Base-by-base conservation (phyloP, 2,888 invertebrate genomes). In the Craniophora ligustri region DNA sequence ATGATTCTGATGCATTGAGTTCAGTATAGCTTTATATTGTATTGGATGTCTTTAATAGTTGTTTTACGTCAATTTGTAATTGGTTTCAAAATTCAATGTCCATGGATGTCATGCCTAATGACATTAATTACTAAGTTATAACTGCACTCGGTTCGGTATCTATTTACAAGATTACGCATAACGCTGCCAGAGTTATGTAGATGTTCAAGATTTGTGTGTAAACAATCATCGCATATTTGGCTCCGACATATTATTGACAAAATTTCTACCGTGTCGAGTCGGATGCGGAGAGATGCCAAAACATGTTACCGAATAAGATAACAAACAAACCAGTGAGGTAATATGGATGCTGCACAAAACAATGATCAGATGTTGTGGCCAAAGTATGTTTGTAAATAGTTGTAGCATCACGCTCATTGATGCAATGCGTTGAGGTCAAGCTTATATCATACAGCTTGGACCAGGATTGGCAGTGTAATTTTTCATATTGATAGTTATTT, bases 211-310 rank as follows among this genome's bases (percentile, higher is more conserved):
- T 65, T 51, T 69, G 59, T 64, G 35, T 65, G 53, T 69, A 72
- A 74, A 74, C 74, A 72, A 59, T 44, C 57, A 53, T 60, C 54
- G 45, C 21, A 56, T 65, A 58, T 61, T 67, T 70, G 75, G 56
- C 63, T 75, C 71, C 68, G 74, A 74, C 76, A 72, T 65, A 69
- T 65, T 87, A 82, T 87, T 88, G 87, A 86, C 85, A 88, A 83
- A 85, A 85, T 81, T 83, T 72, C 61, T 68, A 54, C 61, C 61
- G 73, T 71, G 77, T 75, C 79, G 67, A 45, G 65, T 64, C 67
- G 72, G 53, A 44, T 35, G 47, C n/a, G 47, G 57, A 54, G 67
- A 67, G 84, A 86, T 84, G 83, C 86, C 85, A 85, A 86, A 87
- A 87, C 88, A 73, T 42, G 69, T 74, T 67, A 78, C 80, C 77